Evolutionary conservation across 2,797 vertebrate species (phyloP).

Genomic region (Pseudochaenichthys georgianus): DNA sequence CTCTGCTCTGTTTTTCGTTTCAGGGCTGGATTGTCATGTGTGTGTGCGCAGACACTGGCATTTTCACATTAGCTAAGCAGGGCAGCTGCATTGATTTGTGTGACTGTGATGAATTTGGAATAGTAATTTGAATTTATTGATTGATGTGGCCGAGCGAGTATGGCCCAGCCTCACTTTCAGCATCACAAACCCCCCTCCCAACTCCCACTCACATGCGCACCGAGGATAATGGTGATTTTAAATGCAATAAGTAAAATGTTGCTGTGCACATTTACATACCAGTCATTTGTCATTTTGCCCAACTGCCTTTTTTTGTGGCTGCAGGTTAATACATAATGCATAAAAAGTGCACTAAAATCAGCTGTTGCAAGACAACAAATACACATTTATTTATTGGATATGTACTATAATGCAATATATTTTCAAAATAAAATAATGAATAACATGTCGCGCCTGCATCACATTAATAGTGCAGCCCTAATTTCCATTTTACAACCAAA

Average conservation of each 20-base stretch:
- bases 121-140: constrained; percentile 94
- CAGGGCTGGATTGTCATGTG: constrained; percentile 64
- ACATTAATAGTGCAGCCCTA: constrained; percentile 2
- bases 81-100: constrained; percentile 89
- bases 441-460: constrained; percentile 4
- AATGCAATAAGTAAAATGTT: constrained; percentile 83
- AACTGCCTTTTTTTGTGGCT: constrained; percentile 47
- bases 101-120: constrained; percentile 94
- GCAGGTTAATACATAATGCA: constrained; percentile 26
- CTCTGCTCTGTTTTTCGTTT: constrained; percentile 67
- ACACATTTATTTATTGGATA: neutral
- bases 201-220: constrained; percentile 78
- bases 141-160: constrained; percentile 87
- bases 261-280: constrained; percentile 76
- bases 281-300: constrained; percentile 78
- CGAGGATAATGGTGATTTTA: constrained; percentile 85
- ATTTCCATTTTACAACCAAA: constrained; percentile 2
- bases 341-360: neutral
- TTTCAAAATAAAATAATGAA: constrained; percentile 4
- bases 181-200: constrained; percentile 69
- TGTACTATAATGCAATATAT: neutral
- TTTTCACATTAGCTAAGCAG: constrained; percentile 91
- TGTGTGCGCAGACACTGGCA: constrained; percentile 77
- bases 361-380: constrained; percentile 10
- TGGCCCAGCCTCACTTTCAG: constrained; percentile 80